Evolutionary conservation across 2,888 invertebrate species (phyloP).

Genomic region (Apamea epomidion): DNA sequence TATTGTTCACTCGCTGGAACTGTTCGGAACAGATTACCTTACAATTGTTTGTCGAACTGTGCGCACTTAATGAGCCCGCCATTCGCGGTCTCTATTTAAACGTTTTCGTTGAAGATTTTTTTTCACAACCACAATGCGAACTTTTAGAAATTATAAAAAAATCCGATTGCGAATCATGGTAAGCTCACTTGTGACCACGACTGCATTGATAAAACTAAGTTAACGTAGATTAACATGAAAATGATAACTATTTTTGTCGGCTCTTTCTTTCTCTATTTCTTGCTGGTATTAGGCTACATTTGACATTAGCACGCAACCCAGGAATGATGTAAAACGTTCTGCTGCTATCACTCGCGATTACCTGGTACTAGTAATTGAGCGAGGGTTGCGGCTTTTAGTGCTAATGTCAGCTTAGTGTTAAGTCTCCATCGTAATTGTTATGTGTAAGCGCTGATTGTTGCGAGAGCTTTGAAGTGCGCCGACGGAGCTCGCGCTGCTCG

Average conservation of each 20-base stretch:
- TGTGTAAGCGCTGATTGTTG: constrained; percentile 13
- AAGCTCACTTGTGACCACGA: not conserved
- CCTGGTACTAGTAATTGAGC: constrained; percentile 9
- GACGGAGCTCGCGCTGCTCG: not conserved
- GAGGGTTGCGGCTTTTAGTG: not conserved
- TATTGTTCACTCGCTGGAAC: constrained; percentile 65
- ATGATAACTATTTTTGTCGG: constrained; percentile 17
- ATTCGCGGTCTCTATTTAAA: constrained; percentile 59
- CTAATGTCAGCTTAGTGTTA: constrained; percentile 19
- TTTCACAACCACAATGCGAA: not conserved
- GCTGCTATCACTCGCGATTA: constrained; percentile 39
- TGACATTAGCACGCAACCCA: constrained; percentile 9
- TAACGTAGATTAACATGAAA: constrained; percentile 26
- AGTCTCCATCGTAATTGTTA: constrained; percentile 38
- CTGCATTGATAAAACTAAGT: not conserved
- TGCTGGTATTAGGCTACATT: constrained; percentile 6
- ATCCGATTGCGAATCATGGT: not conserved
- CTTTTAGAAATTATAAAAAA: not conserved
- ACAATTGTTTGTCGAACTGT: constrained; percentile 59
- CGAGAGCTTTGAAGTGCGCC: constrained; percentile 40
- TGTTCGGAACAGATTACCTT: constrained; percentile 62
- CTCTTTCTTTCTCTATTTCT: constrained; percentile 34
- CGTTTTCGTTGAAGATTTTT: constrained; percentile 23
- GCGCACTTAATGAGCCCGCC: constrained; percentile 62
- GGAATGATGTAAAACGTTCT: constrained; percentile 20